Evolutionary conservation across 2,888 invertebrate species (phyloP), one percentile per base, ranked within the genome.

Genomic region (Trissolcus japonicus): DNA sequence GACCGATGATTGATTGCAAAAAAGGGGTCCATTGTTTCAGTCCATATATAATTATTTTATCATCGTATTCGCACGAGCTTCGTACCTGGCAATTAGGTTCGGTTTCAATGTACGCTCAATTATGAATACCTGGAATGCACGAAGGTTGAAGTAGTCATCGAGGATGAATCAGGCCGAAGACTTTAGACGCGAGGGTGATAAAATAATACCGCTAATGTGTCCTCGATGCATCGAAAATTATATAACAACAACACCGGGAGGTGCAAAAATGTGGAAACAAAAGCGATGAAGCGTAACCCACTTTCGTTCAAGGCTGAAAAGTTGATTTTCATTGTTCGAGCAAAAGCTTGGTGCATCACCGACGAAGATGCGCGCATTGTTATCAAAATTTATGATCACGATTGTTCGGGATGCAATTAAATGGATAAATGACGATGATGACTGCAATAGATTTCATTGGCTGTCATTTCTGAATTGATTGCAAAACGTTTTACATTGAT

Each of bases 211-310:
- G 41, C 41, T 72, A 60, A 73, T 14, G 56, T 35, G 73, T 61
- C 56, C 73, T 29, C 73, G 56, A 56, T 73, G 51, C 73, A 73
- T 73, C 35, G 25, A 14, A 73, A 73, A 66, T 60, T 66, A 50
- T 73, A 61, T 16, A 61, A 48, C 43, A 63, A 43, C 51, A 46
- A 35, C 60, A 51, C 59, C 19, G 46, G 35, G 63, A 53, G 21
- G 53, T 41, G 4, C n/a, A 66, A 56, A 66, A 61, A 73, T 56
- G 56, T 65, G 16, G 35, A 16, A 62, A 73, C n/a, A 66, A 35
- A 35, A 35, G 60, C 14, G 43, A n/a, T n/a, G n/a, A 66, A 60
- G 51, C 35, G 35, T 73, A 66, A 61, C 66, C 61, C 61, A 66
- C 61, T 66, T 61, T 54, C 25, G 61, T 66, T 67, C 61, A 73